Base-by-base conservation (phyloP, 2,888 invertebrate genomes). In the Synanthedon tipuliformis region DNA sequence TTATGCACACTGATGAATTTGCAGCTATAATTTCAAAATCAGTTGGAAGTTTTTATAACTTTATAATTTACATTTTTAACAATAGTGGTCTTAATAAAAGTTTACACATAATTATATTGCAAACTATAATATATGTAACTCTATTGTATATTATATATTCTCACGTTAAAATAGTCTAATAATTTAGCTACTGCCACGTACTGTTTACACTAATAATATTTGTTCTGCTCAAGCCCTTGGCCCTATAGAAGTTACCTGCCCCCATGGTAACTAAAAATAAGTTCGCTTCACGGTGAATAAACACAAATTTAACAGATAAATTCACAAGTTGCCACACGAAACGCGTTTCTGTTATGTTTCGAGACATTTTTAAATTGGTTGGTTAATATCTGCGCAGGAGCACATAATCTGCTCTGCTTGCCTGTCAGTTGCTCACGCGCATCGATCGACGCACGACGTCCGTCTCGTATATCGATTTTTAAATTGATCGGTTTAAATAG, bases 241-340 rank as follows among this genome's bases (percentile, higher is more conserved):
- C 74, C 78, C 79, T 77, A 66, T 56, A 62, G 61, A 66, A 67
- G 67, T 76, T 85, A 85, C 86, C 85, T 85, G 85, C 72, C 72
- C 65, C 72, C 71, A 68, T 8, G 69, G 68, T 77, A 76, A 78
- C 83, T 83, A 85, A 81, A 86, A 86, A 84, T 85, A 86, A 78
- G 75, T 74, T 69, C 68, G 71, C 71, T 78, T 73, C 74, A 81
- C 76, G 78, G 73, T 76, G 81, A 74, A 83, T 81, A 85, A 83
- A 85, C 81, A 83, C 61, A 59, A 58, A 53, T 53, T 51, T 55
- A 72, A 4, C 59, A 68, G 23, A 52, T 61, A 55, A 54, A 58
- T 57, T 71, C 53, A 50, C 63, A 62, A 61, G 27, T 50, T 23
- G 18, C 12, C 50, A 10, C 8, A 49, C 49, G 11, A 15, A 50